Conservation (phyloP, 2,888 invertebrate species). For the Drosophila prostipennis region DNA sequence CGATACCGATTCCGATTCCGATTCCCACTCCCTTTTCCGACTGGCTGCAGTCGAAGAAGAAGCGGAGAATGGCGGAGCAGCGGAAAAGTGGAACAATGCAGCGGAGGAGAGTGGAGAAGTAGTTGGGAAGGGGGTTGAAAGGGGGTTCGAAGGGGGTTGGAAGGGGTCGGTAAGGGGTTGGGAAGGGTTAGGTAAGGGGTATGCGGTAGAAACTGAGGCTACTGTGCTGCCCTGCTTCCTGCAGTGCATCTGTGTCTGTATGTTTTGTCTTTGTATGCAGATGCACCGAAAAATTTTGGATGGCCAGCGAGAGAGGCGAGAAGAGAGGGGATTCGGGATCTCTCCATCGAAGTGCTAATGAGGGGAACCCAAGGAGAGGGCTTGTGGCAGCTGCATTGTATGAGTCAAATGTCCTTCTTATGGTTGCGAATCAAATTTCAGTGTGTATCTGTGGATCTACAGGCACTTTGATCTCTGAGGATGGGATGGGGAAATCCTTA, state of each 20-base stretch:
- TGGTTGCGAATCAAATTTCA: conserved; percentile 20
- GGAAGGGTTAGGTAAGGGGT: background rate
- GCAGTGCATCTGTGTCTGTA: conserved; percentile 42
- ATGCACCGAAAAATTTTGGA: conserved; percentile 38
- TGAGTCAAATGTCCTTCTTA: conserved; percentile 78
- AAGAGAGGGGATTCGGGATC: background rate
- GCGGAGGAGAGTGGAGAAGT: background rate
- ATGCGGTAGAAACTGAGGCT: conserved; percentile 20
- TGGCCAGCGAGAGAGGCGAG: no score
- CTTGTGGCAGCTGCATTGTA: conserved; percentile 21
- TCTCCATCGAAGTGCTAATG: conserved; percentile 61
- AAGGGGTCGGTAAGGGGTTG: background rate
- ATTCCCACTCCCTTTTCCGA: background rate
- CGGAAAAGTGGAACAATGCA: conserved; percentile 9
- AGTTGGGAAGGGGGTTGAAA: no score
- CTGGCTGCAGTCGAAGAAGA: conserved; percentile 28
- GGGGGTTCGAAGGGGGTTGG: background rate
- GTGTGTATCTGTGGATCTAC: conserved; percentile 1
- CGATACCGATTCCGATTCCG: background rate
- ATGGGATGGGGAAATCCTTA: background rate
- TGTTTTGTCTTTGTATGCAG: conserved; percentile 33
- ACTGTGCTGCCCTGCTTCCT: conserved; percentile 67
- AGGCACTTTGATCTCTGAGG: background rate
- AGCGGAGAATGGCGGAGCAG: conserved; percentile 14
- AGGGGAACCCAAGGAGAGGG: conserved; percentile 14